A percentile compares a stretch with the other conserved stretches of the same genome.
Evolutionary conservation across 2,797 vertebrate species (phyloP).

Genomic region (Synaphobranchus kaupii): DNA sequence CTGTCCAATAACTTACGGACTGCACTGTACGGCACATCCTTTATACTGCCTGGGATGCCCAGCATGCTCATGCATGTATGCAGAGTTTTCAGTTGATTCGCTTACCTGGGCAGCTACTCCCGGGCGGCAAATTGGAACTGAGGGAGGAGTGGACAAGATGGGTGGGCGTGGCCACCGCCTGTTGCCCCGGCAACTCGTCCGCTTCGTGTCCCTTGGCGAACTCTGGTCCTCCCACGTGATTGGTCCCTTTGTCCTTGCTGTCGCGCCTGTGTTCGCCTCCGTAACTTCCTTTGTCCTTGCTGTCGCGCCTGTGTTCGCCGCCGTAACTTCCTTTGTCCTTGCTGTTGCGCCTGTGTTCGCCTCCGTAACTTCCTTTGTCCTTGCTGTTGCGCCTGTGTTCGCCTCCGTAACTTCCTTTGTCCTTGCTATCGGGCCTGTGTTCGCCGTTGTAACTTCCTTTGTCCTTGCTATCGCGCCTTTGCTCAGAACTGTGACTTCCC

Average conservation of each 20-base stretch:
- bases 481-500: not conserved
- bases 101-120: conserved; percentile 76
- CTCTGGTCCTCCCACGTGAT: conserved; percentile 69
- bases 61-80: not conserved
- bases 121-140: conserved; percentile 82
- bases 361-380: not conserved
- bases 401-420: not conserved
- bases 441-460: conserved; percentile 1
- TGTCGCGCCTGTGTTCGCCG: not conserved
- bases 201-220: conserved; percentile 83
- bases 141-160: conserved; percentile 81
- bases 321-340: conserved; percentile 63
- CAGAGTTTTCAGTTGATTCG: not conserved
- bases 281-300: conserved; percentile 7
- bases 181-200: conserved; percentile 77
- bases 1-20: too few relatives aligned
- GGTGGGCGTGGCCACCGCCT: conserved; percentile 69
- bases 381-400: not conserved
- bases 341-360: conserved; percentile 71
- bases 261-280: not conserved
- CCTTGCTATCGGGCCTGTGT: not conserved
- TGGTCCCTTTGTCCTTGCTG: conserved; percentile 53
- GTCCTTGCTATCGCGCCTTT: conserved; percentile 21
- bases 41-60: too few relatives aligned
- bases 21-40: too few relatives aligned